Evolutionary conservation across 2,888 invertebrate species (phyloP), one percentile per base, ranked within the genome.

Genomic region (Eupithecia subfuscata): DNA sequence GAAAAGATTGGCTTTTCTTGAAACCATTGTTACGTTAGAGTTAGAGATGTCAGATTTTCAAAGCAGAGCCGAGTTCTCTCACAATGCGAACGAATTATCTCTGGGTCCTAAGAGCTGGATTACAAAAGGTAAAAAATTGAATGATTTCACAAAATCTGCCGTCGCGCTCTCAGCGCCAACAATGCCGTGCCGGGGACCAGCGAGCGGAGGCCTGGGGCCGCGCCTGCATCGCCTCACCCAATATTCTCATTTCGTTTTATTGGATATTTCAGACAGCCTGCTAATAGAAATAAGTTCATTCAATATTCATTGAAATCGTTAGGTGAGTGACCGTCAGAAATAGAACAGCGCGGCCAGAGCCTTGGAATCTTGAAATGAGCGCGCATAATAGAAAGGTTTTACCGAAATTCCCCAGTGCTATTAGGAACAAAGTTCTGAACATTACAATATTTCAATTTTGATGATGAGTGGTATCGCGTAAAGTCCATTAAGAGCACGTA

Each of bases 101-200:
- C 65, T 18, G 37, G n/a, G 3, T 65, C n/a, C 11, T 64, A 9
- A n/a, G 40, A 67, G 67, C 63, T 45, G 30, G 16, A 48, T 64
- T 25, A 64, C 30, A 69, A 69, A 73, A 63, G 73, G 45, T 63
- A 63, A 22, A 60, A 73, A 63, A 69, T 52, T 56, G 6, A 72
- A 67, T 25, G 67, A 68, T 68, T 25, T 60, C 43, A 72, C 72
- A 67, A 67, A 72, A 68, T 43, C 16, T 30, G 30, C 30, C 30
- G 68, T 73, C 56, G 37, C 18, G 52, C 30, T 43, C 60, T 60
- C 60, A 68, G 60, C 12, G 40, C 67, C 12, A 34, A 67, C 52
- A 72, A 72, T 48, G n/a, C 3, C 34, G 40, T 63, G 37, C 40
- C 22, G 3, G 40, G 73, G 68, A 73, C 72, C 43, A 68, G 56